Conservation (phyloP, 1,140 invertebrate species). For the Lepidurus apus region DNA sequence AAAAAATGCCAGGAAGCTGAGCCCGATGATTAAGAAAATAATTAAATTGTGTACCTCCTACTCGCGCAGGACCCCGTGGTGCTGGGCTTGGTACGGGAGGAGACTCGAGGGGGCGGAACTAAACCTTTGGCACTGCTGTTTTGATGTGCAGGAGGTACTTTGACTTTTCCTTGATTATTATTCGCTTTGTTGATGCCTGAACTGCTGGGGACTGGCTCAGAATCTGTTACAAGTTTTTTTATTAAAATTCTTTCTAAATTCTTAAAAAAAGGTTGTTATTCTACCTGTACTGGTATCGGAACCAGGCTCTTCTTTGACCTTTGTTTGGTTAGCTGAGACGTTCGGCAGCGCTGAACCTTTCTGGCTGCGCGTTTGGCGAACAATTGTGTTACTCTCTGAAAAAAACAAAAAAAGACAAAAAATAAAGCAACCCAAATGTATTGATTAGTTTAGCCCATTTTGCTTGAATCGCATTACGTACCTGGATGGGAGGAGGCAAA, state of each 20-base stretch:
- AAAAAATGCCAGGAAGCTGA: too few relatives aligned
- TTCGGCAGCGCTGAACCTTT: not conserved
- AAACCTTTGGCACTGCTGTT: conserved; percentile 38
- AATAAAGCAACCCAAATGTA: not conserved
- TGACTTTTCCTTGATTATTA: not conserved
- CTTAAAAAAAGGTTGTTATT: too few relatives aligned
- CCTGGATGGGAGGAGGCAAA: too few relatives aligned
- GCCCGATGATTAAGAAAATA: not conserved
- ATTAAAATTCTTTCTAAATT: not conserved
- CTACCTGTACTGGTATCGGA: conserved; percentile 30
- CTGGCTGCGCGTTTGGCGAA: not conserved
- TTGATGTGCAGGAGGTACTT: not conserved
- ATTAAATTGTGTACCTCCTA: conserved; percentile 50
- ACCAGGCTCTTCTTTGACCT: conserved; percentile 16
- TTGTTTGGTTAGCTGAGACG: not conserved
- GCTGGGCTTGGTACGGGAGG: conserved; percentile 41
- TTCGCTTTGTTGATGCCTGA: not conserved
- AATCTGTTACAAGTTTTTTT: not conserved
- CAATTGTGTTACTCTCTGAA: not conserved
- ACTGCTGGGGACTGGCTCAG: not conserved
- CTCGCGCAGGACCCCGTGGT: conserved; percentile 72
- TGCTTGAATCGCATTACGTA: too few relatives aligned
- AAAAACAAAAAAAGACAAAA: not conserved
- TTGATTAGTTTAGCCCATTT: too few relatives aligned
- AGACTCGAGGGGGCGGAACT: conserved; percentile 39